A percentile compares a stretch with the other conserved stretches of the same genome.
phyloP scores from a whole-genome alignment of 2,113 vertebrate species.

The Ictalurus furcatus region DNA sequence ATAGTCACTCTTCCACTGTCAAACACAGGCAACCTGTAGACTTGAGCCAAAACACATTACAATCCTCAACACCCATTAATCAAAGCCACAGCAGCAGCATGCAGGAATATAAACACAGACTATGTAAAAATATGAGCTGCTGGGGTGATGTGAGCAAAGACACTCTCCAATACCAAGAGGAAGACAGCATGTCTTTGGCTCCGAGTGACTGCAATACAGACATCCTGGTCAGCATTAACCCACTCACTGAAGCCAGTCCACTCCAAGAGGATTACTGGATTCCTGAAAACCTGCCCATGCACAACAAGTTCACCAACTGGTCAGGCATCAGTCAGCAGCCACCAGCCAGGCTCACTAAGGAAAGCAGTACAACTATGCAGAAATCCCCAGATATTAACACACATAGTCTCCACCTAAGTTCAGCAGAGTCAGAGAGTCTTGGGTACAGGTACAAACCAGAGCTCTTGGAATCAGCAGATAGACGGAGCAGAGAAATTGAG shows the following conservation, averaged over 20 bases:
- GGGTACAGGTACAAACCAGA: conserved; percentile 39
- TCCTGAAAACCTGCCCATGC: conserved; percentile 79
- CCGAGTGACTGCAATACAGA: conserved; percentile 84
- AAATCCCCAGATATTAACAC: conserved; percentile 45
- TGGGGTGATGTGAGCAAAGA: conserved; percentile 45
- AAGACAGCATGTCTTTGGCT: conserved; percentile 68
- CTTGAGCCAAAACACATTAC: conserved; percentile 14
- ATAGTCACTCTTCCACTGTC: conserved; percentile 38
- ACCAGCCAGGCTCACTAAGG: conserved; percentile 32
- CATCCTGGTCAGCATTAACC: conserved; percentile 70
- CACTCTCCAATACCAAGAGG: conserved; percentile 61
- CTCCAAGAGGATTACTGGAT: conserved; percentile 46
- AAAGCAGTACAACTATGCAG: conserved; percentile 22
- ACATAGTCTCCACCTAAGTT: conserved; percentile 33
- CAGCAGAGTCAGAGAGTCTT: conserved; percentile 43
- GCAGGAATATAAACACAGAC: conserved; percentile 28
- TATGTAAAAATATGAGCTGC: conserved; percentile 36
- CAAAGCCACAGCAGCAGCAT: neutral
- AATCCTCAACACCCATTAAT: conserved; percentile 10
- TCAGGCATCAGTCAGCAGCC: conserved; percentile 73
- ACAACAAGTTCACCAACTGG: conserved; percentile 92
- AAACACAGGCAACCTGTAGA: conserved; percentile 19
- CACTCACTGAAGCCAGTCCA: conserved; percentile 42
- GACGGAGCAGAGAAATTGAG: conserved; percentile 74
- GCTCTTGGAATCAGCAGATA: conserved; percentile 34